Conservation (phyloP, 2,113 vertebrate genomes). For the Periophthalmodon schlosseri region DNA sequence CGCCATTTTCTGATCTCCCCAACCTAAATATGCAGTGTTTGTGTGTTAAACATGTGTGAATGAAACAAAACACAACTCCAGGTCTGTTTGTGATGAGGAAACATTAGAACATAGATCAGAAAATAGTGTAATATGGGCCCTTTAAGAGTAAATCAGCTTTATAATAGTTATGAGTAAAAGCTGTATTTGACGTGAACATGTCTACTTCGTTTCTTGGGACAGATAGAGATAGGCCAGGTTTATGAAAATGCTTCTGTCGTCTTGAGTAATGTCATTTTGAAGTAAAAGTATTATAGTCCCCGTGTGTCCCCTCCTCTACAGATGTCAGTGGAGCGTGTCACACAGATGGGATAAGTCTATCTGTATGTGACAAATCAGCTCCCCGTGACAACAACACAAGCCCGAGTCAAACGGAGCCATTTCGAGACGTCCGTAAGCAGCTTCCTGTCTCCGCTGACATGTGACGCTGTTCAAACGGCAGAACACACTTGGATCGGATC, state of each 20-base stretch:
- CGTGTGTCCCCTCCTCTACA: slow-evolving; percentile 5
- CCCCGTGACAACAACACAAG: slow-evolving; percentile 21
- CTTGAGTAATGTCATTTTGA: neutral
- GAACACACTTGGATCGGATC: slow-evolving; percentile 5
- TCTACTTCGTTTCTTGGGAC: too few relatives aligned
- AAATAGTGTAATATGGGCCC: too few relatives aligned
- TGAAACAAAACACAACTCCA: too few relatives aligned
- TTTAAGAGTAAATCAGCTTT: too few relatives aligned
- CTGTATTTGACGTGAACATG: too few relatives aligned
- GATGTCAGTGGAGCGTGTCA: slow-evolving; percentile 7
- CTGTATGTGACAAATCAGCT: slow-evolving; percentile 27
- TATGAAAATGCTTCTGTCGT: neutral
- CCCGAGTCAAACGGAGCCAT: slow-evolving; percentile 28
- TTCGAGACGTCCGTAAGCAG: slow-evolving; percentile 16
- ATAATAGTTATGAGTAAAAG: too few relatives aligned
- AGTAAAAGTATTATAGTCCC: neutral
- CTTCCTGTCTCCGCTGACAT: slow-evolving; percentile 5
- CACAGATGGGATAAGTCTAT: slow-evolving; percentile 18
- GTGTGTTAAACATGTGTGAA: too few relatives aligned
- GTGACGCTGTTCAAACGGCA: slow-evolving; percentile 4
- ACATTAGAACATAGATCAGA: too few relatives aligned
- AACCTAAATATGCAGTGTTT: too few relatives aligned
- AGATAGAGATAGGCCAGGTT: too few relatives aligned
- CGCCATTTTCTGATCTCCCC: too few relatives aligned
- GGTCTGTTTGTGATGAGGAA: too few relatives aligned